Evolutionary conservation across 2,113 vertebrate genomes (phyloP), one percentile per base, ranked within the genome.

Genomic region (Chaetodon trifascialis): DNA sequence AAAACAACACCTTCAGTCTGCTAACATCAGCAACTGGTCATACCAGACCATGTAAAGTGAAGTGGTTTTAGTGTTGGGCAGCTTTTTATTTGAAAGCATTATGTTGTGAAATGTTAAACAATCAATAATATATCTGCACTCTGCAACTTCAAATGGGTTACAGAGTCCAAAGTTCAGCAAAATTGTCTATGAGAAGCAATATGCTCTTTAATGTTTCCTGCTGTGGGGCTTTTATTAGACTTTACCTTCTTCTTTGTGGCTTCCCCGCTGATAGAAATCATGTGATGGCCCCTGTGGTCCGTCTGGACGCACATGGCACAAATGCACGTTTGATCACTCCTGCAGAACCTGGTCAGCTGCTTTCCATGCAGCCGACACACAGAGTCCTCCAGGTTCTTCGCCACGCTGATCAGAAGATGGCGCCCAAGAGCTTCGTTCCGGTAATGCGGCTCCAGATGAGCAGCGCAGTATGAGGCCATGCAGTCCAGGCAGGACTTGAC

Each of bases 401-500:
- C 95, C 93, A 97, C 96, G 36, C 94, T 95, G 12, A 97, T 92
- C 49, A 98, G 95, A 79, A 95, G 96, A 80, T 98, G 97, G 88
- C 96, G 94, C 6, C 95, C 94, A 83, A 98, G 97, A 0, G 68
- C 89, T 44, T 92, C 87, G 0, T 65, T 91, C 76, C 70, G 70
- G 40, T 86, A 92, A 69, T 95, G 95, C 0, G 79, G 91, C 77
- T 84, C 86, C 44, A 95, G 86, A 80, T 96, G 96, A 44, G 89
- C 51, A 17, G 93, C 83, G 0, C 96, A 96, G 79, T 95, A 94
- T 0, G 95, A 96, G 15, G 93, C 94, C 87, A 94, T 63, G 30
- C 96, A 96, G 40, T 86, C 80, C 85, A 96, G 82, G 77, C 95
- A 96, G 0, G 94, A 95, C 87, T 93, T 95, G 38, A 94, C 66